These are phyloP conservation scores for Lycaon pictus DNA, from an alignment of 2,113 vertebrate species.

Conservation along the genomic window DNA sequence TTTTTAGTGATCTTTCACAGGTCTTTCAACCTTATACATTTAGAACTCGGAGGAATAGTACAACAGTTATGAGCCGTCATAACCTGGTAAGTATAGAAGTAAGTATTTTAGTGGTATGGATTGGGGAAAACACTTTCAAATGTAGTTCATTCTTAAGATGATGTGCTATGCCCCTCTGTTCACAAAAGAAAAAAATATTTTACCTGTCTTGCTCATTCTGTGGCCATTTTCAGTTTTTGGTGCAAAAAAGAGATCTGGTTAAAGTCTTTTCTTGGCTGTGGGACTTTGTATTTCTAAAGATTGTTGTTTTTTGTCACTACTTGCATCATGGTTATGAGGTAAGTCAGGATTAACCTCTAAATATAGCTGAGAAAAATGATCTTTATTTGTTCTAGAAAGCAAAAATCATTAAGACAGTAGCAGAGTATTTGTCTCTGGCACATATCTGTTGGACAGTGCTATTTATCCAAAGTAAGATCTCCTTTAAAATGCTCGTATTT, in stretches of 20 bases:
- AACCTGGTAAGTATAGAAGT: slow-evolving; percentile 90
- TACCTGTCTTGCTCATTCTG: not conserved
- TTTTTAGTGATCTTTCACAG: slow-evolving; percentile 93
- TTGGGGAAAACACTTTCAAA: not conserved
- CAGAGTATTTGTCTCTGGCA: slow-evolving; percentile 10
- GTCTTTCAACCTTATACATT: slow-evolving; percentile 95
- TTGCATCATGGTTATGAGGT: not conserved
- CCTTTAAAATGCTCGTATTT: slow-evolving; percentile 48
- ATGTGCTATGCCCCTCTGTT: not conserved
- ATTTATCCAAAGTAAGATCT: slow-evolving; percentile 50
- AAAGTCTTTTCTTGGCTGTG: slow-evolving; percentile 21
- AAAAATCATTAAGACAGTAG: not conserved
- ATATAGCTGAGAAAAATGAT: slow-evolving; percentile 8
- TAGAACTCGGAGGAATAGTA: slow-evolving; percentile 95
- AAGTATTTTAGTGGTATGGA: slow-evolving; percentile 62
- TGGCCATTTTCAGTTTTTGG: slow-evolving; percentile 36
- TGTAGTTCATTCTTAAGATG: slow-evolving; percentile 40
- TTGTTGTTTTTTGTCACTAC: slow-evolving; percentile 29
- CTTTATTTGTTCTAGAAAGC: slow-evolving; percentile 47
- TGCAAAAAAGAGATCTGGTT: slow-evolving; percentile 33
- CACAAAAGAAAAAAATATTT: slow-evolving; percentile 17
- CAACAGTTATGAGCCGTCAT: slow-evolving; percentile 94
- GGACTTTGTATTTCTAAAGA: slow-evolving; percentile 60
- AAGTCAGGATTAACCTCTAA: slow-evolving; percentile 62
- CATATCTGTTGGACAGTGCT: not conserved